Evolutionary conservation across 53 echinoderm and acorn worm species (phyloP).

Genomic region (Antedon mediterranea): DNA sequence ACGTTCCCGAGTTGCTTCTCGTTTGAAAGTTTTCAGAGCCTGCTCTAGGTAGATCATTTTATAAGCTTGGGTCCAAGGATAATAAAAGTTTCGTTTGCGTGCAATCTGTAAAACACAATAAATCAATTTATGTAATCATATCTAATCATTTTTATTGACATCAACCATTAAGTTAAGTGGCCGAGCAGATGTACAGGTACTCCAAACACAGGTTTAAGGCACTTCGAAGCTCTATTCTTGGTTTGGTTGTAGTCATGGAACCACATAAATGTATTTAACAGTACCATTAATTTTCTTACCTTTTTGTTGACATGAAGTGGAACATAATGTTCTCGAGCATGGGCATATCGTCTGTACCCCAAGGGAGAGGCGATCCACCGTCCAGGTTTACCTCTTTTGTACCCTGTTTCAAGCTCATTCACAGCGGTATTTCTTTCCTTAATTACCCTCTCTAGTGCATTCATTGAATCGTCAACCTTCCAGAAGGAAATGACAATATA

Average conservation of each 20-base stretch:
- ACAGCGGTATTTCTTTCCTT: slow-evolving; percentile 65
- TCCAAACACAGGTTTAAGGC: too few species aligned
- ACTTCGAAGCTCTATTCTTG: too few species aligned
- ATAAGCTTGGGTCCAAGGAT: slow-evolving; percentile 32
- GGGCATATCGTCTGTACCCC: slow-evolving; percentile 51
- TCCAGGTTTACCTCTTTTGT: slow-evolving; percentile 63
- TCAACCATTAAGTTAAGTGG: too few species aligned
- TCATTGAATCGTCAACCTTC: slow-evolving; percentile 75
- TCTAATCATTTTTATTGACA: too few species aligned
- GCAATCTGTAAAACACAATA: slow-evolving; percentile 29
- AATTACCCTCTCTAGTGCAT: slow-evolving; percentile 46
- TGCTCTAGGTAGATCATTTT: slow-evolving; percentile 41
- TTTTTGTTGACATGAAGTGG: slow-evolving; percentile 65
- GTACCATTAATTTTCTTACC: too few species aligned
- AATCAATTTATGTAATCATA: too few species aligned
- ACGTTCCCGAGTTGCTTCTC: slow-evolving; percentile 9
- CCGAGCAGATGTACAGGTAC: too few species aligned
- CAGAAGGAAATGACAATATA: not conserved
- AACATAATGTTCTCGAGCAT: slow-evolving; percentile 47
- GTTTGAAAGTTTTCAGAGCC: slow-evolving; percentile 13
- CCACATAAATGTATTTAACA: not conserved
- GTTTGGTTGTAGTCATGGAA: not conserved
- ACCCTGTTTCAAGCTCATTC: slow-evolving; percentile 51
- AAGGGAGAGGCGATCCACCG: slow-evolving; percentile 54
- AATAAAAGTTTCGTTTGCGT: slow-evolving; percentile 29